Conservation (phyloP, 1,140 invertebrate genomes). For the Dendrolimus punctatus region DNA sequence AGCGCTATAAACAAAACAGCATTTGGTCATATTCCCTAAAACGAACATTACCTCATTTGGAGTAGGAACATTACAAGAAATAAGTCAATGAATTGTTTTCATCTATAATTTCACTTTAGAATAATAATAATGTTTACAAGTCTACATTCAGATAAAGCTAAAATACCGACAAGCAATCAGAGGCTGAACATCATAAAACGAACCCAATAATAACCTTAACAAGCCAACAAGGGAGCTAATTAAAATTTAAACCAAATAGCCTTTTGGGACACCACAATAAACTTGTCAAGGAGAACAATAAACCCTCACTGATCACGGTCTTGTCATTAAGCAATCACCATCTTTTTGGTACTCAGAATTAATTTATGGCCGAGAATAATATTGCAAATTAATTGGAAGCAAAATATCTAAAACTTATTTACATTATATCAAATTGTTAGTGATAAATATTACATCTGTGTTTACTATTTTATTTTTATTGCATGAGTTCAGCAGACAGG, state of each 20-base stretch:
- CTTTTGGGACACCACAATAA: constrained; percentile 35
- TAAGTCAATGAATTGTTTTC: no score
- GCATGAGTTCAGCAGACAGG: no score
- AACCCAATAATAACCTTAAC: constrained; percentile 38
- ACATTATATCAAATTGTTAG: no score
- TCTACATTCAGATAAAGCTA: constrained; percentile 17
- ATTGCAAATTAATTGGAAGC: no score
- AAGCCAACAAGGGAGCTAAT: constrained; percentile 45
- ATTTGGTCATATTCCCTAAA: not conserved
- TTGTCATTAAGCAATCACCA: constrained; percentile 1
- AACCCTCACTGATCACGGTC: constrained; percentile 10
- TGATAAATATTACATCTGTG: no score
- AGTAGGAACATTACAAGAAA: no score
- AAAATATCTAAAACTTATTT: no score
- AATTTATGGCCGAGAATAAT: no score
- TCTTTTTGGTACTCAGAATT: not conserved
- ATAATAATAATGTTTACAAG: no score
- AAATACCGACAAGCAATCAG: constrained; percentile 22
- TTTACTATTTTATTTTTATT: no score
- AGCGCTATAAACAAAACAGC: no score
- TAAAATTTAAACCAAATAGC: constrained; percentile 45
- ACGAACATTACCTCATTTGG: not conserved
- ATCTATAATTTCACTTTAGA: no score
- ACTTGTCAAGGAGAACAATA: constrained; percentile 30
- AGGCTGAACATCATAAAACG: constrained; percentile 26